These are phyloP conservation scores for Ametastegia equiseti DNA, from an alignment of 2,888 invertebrate genomes.

Conservation along the genomic window DNA sequence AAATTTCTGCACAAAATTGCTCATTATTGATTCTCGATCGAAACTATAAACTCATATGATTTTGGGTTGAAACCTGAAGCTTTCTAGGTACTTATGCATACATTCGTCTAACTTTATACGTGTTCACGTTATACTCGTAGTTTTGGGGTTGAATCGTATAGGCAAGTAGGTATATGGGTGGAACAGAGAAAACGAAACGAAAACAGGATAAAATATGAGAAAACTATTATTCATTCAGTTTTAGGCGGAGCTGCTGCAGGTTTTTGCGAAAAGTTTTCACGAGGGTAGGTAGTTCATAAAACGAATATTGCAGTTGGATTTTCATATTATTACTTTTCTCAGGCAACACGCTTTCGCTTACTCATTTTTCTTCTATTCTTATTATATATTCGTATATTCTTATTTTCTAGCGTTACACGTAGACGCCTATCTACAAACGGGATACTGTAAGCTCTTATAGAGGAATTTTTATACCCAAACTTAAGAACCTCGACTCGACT, in stretches of 20 bases:
- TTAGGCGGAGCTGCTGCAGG: neutral
- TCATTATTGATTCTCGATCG: neutral
- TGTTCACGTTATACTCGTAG: neutral
- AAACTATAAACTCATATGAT: neutral
- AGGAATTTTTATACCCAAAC: conserved; percentile 9
- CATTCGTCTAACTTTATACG: neutral
- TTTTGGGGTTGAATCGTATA: neutral
- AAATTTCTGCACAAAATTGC: neutral
- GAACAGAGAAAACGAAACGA: too few relatives aligned
- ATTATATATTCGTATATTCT: too few relatives aligned
- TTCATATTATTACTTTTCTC: conserved; percentile 63
- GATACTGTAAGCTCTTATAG: neutral
- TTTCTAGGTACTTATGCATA: neutral
- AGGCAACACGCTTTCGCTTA: neutral
- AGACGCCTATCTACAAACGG: too few relatives aligned
- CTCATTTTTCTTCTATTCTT: too few relatives aligned
- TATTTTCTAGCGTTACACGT: neutral
- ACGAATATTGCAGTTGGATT: conserved; percentile 61
- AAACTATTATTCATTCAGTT: conserved; percentile 40
- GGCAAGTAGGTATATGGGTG: too few relatives aligned
- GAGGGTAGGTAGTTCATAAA: conserved; percentile 23
- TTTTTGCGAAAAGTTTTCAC: neutral
- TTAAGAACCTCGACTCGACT: neutral
- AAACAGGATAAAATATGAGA: conserved; percentile 33
- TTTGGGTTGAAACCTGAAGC: neutral